Conservation (phyloP, 2,888 invertebrate species). For the Gisinianus flammeolus region DNA sequence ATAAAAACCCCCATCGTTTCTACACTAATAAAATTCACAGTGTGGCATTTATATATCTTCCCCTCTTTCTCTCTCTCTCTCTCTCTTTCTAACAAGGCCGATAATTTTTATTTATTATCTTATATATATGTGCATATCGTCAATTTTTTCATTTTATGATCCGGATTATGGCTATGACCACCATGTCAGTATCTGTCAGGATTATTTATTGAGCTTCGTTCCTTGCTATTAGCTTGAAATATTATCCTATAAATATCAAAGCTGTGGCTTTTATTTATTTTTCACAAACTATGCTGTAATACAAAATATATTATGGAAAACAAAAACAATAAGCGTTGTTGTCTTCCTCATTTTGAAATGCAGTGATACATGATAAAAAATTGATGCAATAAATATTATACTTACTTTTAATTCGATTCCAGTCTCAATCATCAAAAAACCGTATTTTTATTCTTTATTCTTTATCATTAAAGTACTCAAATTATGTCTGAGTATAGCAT, state of each 20-base stretch:
- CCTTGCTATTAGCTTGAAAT: slow-evolving; percentile 19
- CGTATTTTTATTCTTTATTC: no score
- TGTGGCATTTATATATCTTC: neutral
- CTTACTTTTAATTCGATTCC: no score
- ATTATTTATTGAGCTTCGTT: slow-evolving; percentile 24
- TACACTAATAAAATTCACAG: slow-evolving; percentile 54
- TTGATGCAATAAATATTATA: no score
- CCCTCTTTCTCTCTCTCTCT: neutral
- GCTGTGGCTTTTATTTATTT: neutral
- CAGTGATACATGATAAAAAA: no score
- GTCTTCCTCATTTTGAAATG: no score
- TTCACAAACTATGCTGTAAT: no score
- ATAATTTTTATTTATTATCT: slow-evolving; percentile 8
- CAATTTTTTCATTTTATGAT: neutral
- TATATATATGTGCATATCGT: neutral
- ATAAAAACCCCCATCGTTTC: slow-evolving; percentile 50
- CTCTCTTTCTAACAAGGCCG: neutral
- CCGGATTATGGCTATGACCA: neutral
- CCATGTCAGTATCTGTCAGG: neutral
- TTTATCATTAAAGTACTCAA: no score
- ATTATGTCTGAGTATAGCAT: no score
- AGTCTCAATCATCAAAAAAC: no score
- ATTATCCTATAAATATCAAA: slow-evolving; percentile 21
- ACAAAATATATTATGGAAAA: no score
- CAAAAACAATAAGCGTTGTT: no score